Base-by-base conservation (phyloP, 2,888 invertebrate genomes). In the Drosophila greeni region DNA sequence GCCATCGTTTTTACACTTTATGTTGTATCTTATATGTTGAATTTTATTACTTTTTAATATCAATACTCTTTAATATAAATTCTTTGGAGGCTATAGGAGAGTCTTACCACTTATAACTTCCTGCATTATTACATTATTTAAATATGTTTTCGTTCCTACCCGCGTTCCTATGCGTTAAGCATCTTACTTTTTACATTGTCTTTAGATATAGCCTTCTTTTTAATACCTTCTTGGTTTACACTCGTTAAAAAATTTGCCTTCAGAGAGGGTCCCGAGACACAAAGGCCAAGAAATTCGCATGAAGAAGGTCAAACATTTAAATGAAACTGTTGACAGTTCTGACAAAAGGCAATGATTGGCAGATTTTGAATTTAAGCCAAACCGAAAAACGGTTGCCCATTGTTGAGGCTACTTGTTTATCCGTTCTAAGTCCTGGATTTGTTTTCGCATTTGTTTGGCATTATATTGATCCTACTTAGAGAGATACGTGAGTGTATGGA, bases 381-480 rank as follows among this genome's bases (percentile, higher is more conserved):
- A 55, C 36, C 33, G 36, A 49, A 66, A 65, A 65, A 52, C 57
- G 58, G 11, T 39, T 57, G 31, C 9, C 52, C 61, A 52, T 62
- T 67, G 67, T 67, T 20, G 20, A 18, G 53, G 42, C 47, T 67
- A 42, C 49, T 53, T 67, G 67, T 48, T 67, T 67, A 67, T 53
- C 66, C 59, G 66, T 49, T 51, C 56, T 66, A 66, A 66, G 66
- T 31, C 58, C 39, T n/a, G 45, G 51, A 66, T 58, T 66, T 66
- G 66, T 48, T 59, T 66, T 59, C 40, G 66, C 52, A 66, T 66
- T 67, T 34, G 34, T 39, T 64, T 36, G 47, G 64, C 39, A 64
- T 64, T 64, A 64, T 64, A 65, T 65, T 65, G 65, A 65, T 65
- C 65, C 68, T 67, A 60, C 60, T 67, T 60, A 49, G 48, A 49